These are phyloP conservation scores for Marmota flaviventris DNA, from an alignment of 2,113 vertebrate genomes.

Conservation along the genomic window DNA sequence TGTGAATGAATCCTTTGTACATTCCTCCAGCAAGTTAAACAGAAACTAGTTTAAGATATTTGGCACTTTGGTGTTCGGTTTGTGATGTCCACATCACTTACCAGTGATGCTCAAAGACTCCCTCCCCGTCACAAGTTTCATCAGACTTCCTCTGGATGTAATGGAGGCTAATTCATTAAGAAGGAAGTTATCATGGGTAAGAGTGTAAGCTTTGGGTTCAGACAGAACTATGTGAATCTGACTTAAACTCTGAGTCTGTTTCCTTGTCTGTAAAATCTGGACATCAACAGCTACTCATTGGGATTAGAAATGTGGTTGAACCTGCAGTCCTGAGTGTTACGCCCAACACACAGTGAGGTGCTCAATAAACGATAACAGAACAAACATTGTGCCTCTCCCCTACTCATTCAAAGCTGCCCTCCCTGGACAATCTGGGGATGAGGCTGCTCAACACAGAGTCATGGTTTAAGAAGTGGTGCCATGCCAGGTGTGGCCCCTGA, in stretches of 20 bases:
- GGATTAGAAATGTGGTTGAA: neutral
- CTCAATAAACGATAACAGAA: neutral
- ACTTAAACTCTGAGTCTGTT: conserved; percentile 29
- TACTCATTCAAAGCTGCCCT: neutral
- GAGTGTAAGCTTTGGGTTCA: conserved; percentile 15
- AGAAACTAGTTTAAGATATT: conserved; percentile 20
- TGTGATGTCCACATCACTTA: neutral
- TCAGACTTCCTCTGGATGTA: neutral
- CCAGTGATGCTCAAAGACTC: neutral
- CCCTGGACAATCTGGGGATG: neutral
- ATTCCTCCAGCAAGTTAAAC: neutral
- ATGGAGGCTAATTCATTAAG: neutral
- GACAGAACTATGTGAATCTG: conserved; percentile 10
- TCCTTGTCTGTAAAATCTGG: conserved; percentile 16
- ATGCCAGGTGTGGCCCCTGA: neutral
- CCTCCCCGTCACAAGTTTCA: neutral
- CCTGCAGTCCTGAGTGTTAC: neutral
- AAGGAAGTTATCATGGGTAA: conserved; percentile 3
- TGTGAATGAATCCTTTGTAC: conserved; percentile 58
- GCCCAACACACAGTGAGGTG: neutral
- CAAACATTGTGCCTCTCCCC: neutral
- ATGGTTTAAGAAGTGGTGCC: neutral
- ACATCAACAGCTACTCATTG: neutral
- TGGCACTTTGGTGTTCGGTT: neutral
- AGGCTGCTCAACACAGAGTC: neutral